Conservation (phyloP, 2,113 vertebrate species). For the Gymnorhina tibicen region DNA sequence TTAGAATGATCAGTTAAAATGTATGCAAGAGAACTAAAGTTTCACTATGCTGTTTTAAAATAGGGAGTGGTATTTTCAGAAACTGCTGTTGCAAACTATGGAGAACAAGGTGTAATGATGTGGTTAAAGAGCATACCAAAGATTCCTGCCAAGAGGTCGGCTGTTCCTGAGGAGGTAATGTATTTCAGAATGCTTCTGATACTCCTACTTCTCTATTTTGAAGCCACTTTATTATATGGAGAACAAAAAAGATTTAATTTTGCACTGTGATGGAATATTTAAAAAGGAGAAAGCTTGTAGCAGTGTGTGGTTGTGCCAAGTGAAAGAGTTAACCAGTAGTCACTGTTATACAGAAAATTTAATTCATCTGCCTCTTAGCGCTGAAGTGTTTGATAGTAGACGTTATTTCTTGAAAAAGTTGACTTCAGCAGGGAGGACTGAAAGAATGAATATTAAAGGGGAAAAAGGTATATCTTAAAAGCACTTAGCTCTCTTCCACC, state of each 20-base stretch:
- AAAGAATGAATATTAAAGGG: neutral
- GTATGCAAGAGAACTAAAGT: neutral
- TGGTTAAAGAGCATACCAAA: constrained; percentile 71
- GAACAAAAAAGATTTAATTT: neutral
- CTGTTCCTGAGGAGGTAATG: constrained; percentile 86
- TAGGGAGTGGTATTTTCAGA: constrained; percentile 86
- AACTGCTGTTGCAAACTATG: constrained; percentile 87
- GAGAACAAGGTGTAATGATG: constrained; percentile 71
- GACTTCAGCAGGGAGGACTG: neutral
- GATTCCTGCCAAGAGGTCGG: constrained; percentile 83
- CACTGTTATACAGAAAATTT: neutral
- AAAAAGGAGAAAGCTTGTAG: neutral
- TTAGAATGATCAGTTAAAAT: neutral
- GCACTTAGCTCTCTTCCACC: neutral
- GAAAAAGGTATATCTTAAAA: neutral
- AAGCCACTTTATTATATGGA: neutral
- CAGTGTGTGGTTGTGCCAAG: neutral
- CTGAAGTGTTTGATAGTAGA: neutral
- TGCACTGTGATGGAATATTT: neutral
- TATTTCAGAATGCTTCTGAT: neutral
- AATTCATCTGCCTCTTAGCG: neutral
- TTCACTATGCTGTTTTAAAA: neutral
- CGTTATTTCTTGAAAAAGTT: neutral
- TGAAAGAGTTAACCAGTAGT: neutral
- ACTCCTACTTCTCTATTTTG: neutral